A percentile compares a stretch with the other conserved stretches of the same genome.
Evolutionary conservation across 2,113 vertebrate genomes (phyloP).

Genomic region (Lethenteron camtschaticum): DNA sequence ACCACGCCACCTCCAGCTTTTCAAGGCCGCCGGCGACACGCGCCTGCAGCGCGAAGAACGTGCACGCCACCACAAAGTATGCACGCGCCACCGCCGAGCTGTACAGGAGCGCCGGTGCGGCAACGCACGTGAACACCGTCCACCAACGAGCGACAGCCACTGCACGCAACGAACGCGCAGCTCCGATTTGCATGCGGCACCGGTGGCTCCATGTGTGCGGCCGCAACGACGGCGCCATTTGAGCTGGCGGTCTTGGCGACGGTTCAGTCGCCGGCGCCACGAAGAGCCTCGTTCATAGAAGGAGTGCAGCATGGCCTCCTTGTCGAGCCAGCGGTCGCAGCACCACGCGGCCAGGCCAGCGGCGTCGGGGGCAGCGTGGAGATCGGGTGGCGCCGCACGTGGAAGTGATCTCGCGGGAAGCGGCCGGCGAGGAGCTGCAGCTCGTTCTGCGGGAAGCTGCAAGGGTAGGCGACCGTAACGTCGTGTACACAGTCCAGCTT

Average conservation of each 20-base stretch:
- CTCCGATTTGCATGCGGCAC: constrained; percentile 78
- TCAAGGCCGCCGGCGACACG: constrained; percentile 61
- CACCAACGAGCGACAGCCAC: constrained; percentile 57
- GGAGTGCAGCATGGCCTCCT: constrained; percentile 43
- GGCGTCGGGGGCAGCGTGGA: constrained; percentile 30
- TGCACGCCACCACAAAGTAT: constrained; percentile 34
- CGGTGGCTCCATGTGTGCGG: neutral
- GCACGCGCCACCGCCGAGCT: constrained; percentile 32
- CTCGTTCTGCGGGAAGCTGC: constrained; percentile 84
- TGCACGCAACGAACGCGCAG: constrained; percentile 49
- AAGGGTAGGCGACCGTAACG: constrained; percentile 79
- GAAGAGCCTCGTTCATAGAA: constrained; percentile 41
- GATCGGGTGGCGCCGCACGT: constrained; percentile 43
- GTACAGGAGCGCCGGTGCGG: constrained; percentile 34
- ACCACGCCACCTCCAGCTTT: constrained; percentile 57
- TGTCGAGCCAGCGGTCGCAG: constrained; percentile 65
- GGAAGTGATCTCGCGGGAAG: constrained; percentile 92
- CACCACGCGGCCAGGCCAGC: constrained; percentile 64
- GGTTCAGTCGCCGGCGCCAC: no score
- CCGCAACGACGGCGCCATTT: neutral
- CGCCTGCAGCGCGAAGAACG: constrained; percentile 41
- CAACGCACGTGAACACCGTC: constrained; percentile 34
- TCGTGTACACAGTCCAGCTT: constrained; percentile 84
- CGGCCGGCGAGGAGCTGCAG: constrained; percentile 53
- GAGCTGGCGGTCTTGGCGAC: neutral